Evolutionary conservation across 2,113 vertebrate species (phyloP).

Genomic region (Gadus chalcogrammus): DNA sequence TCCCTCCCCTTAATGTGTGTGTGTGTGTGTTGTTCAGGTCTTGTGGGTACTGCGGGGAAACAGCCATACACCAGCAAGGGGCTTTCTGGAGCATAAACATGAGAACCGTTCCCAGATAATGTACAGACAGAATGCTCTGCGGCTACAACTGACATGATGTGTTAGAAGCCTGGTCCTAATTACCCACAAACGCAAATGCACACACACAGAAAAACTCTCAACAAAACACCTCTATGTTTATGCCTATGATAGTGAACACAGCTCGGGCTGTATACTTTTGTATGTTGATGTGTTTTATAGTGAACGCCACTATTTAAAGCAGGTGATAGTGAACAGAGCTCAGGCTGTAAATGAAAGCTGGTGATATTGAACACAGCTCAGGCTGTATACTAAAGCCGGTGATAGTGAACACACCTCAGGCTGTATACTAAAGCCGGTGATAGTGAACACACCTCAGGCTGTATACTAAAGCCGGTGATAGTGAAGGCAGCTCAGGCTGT

Average conservation of each 20-base stretch:
- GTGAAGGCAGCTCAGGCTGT: too few species aligned
- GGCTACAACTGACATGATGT: conserved; percentile 63
- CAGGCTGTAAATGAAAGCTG: background rate
- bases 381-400: background rate
- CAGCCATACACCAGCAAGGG: conserved; percentile 41
- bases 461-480: too few species aligned
- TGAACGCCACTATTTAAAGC: too few species aligned
- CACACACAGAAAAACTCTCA: background rate
- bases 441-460: background rate
- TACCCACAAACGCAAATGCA: conserved; percentile 28
- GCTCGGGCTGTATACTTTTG: too few species aligned
- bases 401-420: background rate
- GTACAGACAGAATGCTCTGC: conserved; percentile 45
- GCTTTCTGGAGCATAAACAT: conserved; percentile 58
- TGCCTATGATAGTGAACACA: too few species aligned
- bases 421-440: too few species aligned
- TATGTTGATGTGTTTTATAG: too few species aligned
- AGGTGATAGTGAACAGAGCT: too few species aligned
- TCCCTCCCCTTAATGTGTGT: conserved; percentile 47
- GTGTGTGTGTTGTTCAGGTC: conserved; percentile 38
- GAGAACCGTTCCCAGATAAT: conserved; percentile 47
- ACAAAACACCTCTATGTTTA: too few species aligned
- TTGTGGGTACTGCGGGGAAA: conserved; percentile 24
- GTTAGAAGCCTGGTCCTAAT: conserved; percentile 34
- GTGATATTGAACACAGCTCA: background rate